Evolutionary conservation across 53 echinoderm and acorn worm species (phyloP), one percentile per base, ranked within the genome.

Genomic region (Patiria pectinifera): DNA sequence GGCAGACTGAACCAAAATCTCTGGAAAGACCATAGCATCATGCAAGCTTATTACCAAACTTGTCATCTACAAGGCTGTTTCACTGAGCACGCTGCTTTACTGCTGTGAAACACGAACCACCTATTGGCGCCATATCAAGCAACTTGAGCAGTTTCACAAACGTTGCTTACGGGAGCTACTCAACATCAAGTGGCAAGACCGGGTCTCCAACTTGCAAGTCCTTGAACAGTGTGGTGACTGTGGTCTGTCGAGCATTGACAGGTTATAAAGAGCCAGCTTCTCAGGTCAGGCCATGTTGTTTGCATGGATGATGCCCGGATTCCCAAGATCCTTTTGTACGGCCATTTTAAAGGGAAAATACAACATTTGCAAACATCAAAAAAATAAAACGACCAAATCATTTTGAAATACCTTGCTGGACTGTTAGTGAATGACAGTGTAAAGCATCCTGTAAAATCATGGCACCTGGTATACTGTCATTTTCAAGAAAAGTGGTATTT

Each of bases 121-220:
- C 80, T 22, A 78, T 83, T 2, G 91, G 47, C 26, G 91, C 71
- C 11, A 61, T 11, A 18, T 62, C 12, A 9, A 63, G 45, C 24
- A 84, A 80, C 44, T 80, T 80, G 66, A 80, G 48, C 79, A 80
- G 62, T 80, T 90, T 78, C 61, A 90, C 90, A 22, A 80, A 19
- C 62, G 90, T n/a, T 90, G 90, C 59, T 77, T 88, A 49, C 71
- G 89, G 76, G 76, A 49, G 48, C 76, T 88, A 12, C 48, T 19
- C 76, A 77, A 80, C 81, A 78, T 87, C 87, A 92, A 87, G 80
- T 87, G 87, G 80, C 81, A 84, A 86, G 92, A 85, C 92, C 87
- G 87, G 63, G 82, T 92, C 53, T 92, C 93, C 11, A 92, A 92
- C 87, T 80, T 66, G 87, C 66, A 92, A 69, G 93, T 87, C 45